Base-by-base conservation (phyloP, 1,140 invertebrate species). In the Phymorhynchus buccinoides region DNA sequence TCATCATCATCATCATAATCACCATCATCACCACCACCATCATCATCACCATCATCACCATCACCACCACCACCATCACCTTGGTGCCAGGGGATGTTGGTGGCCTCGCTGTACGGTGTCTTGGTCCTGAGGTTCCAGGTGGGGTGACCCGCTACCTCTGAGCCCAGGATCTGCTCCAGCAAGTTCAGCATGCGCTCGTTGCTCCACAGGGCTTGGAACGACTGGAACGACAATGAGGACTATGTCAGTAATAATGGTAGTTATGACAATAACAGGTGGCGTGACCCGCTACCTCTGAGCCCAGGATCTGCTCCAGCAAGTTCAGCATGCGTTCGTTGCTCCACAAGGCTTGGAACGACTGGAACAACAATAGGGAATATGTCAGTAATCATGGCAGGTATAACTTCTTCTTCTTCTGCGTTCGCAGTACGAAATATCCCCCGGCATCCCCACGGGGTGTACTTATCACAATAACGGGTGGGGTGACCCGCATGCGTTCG, bases 81-180 rank as follows among this genome's bases (percentile, higher is more conserved):
- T 86, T 92, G 91, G 80, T 92, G 91, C 91, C 91, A 92, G 1
- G 91, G 91, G 4, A 92, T 89, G 32, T 86, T 88, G 32, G 87
- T 86, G 37, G 89, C 89, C 48, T 90, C 88, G 83, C 88, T 90
- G 32, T 87, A 86, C 1, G 91, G 91, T 7, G 89, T 90, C 83
- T 92, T 92, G 39, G 91, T 91, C n/a, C 91, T 81, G 32, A 92
- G 88, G 86, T 92, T 92, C 91, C 91, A 93, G 12, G 90, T 90
- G 22, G 92, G 92, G 82, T 92, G 91, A 22, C 91, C 91, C 22
- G 89, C 88, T 27, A 93, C 89, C 71, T 93, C 91, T 12, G 92
- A 90, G 9, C 92, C 92, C 68, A 93, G 83, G 30, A 93, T 84
- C 86, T 93, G 91, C 77, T 92, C 92, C 42, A 92, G 87, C 18